A percentile compares a stretch with the other conserved stretches of the same genome.
These are phyloP conservation scores for Martes flavigula DNA, from an alignment of 2,797 vertebrate species.

Conservation along the genomic window DNA sequence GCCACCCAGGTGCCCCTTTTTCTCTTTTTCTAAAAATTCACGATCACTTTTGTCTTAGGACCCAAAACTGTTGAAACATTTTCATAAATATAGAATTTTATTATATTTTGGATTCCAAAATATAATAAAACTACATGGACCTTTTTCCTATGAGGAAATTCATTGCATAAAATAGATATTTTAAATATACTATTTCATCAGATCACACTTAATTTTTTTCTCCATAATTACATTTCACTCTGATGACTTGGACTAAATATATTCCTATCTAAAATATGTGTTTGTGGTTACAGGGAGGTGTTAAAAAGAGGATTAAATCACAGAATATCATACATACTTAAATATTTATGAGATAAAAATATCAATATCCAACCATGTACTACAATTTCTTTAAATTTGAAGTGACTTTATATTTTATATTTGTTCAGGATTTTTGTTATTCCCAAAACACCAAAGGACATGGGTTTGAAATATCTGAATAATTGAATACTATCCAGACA, in stretches of 20 bases:
- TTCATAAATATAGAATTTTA: background rate
- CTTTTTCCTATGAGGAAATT: background rate
- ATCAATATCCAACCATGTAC: background rate
- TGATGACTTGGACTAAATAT: background rate
- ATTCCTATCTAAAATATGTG: conserved; percentile 22
- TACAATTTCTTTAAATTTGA: conserved; percentile 32
- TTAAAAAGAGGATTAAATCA: background rate
- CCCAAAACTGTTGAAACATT: background rate
- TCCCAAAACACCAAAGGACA: background rate
- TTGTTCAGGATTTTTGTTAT: background rate
- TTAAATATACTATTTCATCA: background rate
- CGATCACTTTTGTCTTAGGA: background rate
- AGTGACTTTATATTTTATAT: background rate
- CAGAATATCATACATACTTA: background rate
- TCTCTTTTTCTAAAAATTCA: background rate
- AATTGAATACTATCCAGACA: background rate
- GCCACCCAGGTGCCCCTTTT: too few species aligned
- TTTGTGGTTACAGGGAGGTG: background rate
- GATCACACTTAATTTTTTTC: background rate
- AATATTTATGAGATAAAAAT: background rate
- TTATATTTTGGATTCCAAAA: conserved; percentile 25
- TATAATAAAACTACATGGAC: background rate
- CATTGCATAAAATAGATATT: background rate
- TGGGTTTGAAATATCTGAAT: background rate
- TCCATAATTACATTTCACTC: background rate